Evolutionary conservation across 23 tunicate species (phyloP).

Genomic region (Trididemnum nubilum): DNA sequence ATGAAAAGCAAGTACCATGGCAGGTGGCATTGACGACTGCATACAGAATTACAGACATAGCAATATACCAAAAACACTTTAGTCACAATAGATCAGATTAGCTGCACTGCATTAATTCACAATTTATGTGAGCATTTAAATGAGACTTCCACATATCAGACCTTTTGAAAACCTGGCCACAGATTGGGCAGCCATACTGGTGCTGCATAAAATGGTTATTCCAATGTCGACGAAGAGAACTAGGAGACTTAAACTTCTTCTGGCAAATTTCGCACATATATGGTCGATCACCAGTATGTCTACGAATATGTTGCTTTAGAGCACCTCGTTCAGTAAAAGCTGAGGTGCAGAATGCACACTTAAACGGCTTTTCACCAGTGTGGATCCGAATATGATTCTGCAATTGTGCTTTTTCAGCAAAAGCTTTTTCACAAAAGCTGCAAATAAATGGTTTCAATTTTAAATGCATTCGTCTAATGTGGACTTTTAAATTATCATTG

Average conservation of each 20-base stretch:
- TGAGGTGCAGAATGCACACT: conserved; percentile 54
- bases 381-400: conserved; percentile 18
- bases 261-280: conserved; percentile 62
- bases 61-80: too few species aligned
- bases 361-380: conserved; percentile 85
- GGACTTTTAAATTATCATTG: background rate
- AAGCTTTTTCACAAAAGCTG: background rate
- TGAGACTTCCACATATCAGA: background rate
- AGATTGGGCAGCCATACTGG: background rate
- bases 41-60: too few species aligned
- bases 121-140: background rate
- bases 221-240: background rate
- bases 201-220: background rate
- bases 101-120: too few species aligned
- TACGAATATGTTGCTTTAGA: conserved; percentile 72
- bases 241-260: conserved; percentile 26
- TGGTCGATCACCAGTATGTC: conserved; percentile 79
- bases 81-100: too few species aligned
- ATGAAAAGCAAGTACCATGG: too few species aligned
- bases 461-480: background rate
- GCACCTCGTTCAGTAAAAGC: conserved; percentile 72
- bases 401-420: conserved; percentile 2
- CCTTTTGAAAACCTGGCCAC: background rate
- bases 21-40: too few species aligned
- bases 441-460: conserved; percentile 1